Evolutionary conservation across 2,113 vertebrate genomes (phyloP).

Genomic region (Spea bombifrons): DNA sequence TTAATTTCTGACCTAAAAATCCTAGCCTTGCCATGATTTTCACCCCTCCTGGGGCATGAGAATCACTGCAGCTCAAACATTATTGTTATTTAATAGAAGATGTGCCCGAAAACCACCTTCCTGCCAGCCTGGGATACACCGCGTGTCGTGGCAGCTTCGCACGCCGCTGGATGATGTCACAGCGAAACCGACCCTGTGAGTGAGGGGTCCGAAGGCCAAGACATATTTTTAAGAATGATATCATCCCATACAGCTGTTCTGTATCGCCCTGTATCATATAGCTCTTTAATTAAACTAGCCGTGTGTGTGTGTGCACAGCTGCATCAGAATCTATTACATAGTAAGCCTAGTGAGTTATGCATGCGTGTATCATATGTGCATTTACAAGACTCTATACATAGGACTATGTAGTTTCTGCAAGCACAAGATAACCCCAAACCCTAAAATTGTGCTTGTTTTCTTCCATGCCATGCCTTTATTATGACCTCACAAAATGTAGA

Average conservation of each 20-base stretch:
- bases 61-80: too few species aligned
- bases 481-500: too few species aligned
- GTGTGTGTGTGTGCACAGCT: slow-evolving; percentile 33
- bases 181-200: background rate
- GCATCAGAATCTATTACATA: slow-evolving; percentile 19
- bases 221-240: slow-evolving; percentile 14
- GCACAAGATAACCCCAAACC: too few species aligned
- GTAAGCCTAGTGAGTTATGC: background rate
- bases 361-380: background rate
- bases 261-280: slow-evolving; percentile 30
- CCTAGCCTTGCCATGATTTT: too few species aligned
- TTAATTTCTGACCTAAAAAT: too few species aligned
- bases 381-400: background rate
- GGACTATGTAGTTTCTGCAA: too few species aligned
- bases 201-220: background rate
- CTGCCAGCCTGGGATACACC: background rate
- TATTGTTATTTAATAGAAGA: too few species aligned
- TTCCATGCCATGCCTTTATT: too few species aligned
- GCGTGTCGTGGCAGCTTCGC: background rate
- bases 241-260: slow-evolving; percentile 39
- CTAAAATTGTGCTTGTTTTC: too few species aligned
- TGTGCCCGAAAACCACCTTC: background rate
- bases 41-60: too few species aligned
- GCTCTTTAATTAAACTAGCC: slow-evolving; percentile 22
- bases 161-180: background rate